These are phyloP conservation scores for Bombus ignitus DNA, from an alignment of 1,140 invertebrate species.

Conservation along the genomic window DNA sequence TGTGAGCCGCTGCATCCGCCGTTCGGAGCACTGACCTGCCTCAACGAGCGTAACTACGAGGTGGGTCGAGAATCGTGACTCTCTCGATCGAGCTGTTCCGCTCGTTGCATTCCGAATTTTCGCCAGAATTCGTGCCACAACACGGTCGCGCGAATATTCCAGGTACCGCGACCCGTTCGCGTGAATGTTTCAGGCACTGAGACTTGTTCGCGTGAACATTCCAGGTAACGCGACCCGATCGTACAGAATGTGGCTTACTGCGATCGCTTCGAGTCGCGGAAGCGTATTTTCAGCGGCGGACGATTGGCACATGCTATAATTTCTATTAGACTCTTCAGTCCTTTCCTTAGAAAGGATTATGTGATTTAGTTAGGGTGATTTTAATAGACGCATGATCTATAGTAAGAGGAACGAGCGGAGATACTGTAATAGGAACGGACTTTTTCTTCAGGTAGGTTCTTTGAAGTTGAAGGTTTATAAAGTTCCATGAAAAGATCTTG, in stretches of 20 bases:
- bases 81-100: not conserved
- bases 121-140: no score
- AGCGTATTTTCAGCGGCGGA: not conserved
- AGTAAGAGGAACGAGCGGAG: no score
- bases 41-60: slow-evolving; percentile 45
- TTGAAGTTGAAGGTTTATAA: not conserved
- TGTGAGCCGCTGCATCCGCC: slow-evolving; percentile 47
- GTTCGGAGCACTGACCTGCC: slow-evolving; percentile 74
- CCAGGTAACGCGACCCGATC: not conserved
- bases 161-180: no score
- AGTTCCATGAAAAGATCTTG: no score
- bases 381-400: not conserved
- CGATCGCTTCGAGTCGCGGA: not conserved
- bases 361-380: not conserved
- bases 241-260: not conserved
- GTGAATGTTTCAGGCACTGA: no score
- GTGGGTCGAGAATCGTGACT: not conserved
- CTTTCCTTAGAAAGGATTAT: not conserved
- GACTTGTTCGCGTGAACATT: not conserved
- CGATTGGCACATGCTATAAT: no score
- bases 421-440: no score
- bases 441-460: not conserved
- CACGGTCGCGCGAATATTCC: no score
- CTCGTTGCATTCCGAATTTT: not conserved
- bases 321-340: not conserved